Conservation (phyloP, 2,797 vertebrate genomes). For the Mormyrus hasselquistii region DNA sequence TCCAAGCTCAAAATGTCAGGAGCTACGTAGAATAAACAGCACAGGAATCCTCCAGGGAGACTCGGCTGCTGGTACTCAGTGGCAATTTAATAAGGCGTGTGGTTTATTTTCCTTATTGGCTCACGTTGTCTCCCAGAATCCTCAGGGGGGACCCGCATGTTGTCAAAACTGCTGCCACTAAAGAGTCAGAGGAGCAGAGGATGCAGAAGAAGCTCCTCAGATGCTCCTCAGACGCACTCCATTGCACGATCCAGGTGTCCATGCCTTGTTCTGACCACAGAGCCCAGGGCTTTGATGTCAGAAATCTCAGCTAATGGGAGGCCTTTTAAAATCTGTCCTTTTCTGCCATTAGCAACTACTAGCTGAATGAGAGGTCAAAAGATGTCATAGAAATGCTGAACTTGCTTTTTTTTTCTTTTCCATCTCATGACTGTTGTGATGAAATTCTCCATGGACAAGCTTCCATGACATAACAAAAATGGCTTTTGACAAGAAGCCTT, state of each 20-base stretch:
- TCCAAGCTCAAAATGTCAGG: slow-evolving; percentile 35
- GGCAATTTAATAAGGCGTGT: slow-evolving; percentile 30
- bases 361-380: slow-evolving; percentile 61
- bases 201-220: not conserved
- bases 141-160: not conserved
- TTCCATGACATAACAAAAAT: slow-evolving; percentile 56
- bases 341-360: slow-evolving; percentile 67
- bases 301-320: slow-evolving; percentile 39
- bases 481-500: slow-evolving; percentile 30
- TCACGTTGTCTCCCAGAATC: not conserved
- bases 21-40: slow-evolving; percentile 49
- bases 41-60: slow-evolving; percentile 36
- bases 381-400: slow-evolving; percentile 57
- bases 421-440: slow-evolving; percentile 31
- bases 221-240: not conserved
- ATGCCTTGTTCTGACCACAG: not conserved
- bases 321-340: slow-evolving; percentile 50
- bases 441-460: slow-evolving; percentile 50
- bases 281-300: slow-evolving; percentile 2
- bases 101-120: slow-evolving; percentile 9
- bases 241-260: not conserved
- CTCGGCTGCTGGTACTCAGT: slow-evolving; percentile 28
- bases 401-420: slow-evolving; percentile 42
- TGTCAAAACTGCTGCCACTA: not conserved
- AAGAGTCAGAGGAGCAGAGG: not conserved